Evolutionary conservation across 2,888 invertebrate genomes (phyloP).

Genomic region (Eristalis arbustorum): DNA sequence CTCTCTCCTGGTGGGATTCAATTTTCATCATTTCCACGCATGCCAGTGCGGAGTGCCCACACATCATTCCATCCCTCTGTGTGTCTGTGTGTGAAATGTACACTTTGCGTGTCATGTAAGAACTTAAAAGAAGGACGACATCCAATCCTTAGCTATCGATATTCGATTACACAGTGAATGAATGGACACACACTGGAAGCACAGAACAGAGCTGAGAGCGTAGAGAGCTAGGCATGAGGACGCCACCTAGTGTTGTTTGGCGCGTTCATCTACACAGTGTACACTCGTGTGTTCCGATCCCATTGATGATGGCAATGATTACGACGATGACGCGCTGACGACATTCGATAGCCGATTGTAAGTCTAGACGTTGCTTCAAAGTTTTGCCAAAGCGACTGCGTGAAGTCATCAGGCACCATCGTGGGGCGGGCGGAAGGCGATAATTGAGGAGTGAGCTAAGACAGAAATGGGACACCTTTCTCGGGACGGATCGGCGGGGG

Average conservation of each 20-base stretch:
- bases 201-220: not conserved
- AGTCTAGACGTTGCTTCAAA: slow-evolving; percentile 75
- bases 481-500: slow-evolving; percentile 52
- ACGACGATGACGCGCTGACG: slow-evolving; percentile 68
- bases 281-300: slow-evolving; percentile 7
- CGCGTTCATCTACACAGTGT: no score
- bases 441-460: slow-evolving; percentile 23
- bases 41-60: not conserved
- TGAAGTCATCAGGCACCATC: slow-evolving; percentile 50
- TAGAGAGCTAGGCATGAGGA: slow-evolving; percentile 63
- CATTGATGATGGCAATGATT: slow-evolving; percentile 19
- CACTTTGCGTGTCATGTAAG: slow-evolving; percentile 72
- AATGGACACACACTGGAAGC: slow-evolving; percentile 46
- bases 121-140: slow-evolving; percentile 76
- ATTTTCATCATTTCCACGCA: not conserved
- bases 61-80: not conserved
- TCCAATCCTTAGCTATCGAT: slow-evolving; percentile 80
- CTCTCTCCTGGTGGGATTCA: not conserved
- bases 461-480: slow-evolving; percentile 58
- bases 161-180: slow-evolving; percentile 78
- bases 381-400: slow-evolving; percentile 72
- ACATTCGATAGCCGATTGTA: slow-evolving; percentile 74
- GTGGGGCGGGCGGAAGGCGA: not conserved
- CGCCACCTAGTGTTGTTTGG: slow-evolving; percentile 43
- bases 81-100: slow-evolving; percentile 41